Percentiles rank a stretch among this genome's conserved stretches.
Evolutionary conservation across 2,113 vertebrate species (phyloP).

Genomic region (Sinocyclocheilus anshuiensis): DNA sequence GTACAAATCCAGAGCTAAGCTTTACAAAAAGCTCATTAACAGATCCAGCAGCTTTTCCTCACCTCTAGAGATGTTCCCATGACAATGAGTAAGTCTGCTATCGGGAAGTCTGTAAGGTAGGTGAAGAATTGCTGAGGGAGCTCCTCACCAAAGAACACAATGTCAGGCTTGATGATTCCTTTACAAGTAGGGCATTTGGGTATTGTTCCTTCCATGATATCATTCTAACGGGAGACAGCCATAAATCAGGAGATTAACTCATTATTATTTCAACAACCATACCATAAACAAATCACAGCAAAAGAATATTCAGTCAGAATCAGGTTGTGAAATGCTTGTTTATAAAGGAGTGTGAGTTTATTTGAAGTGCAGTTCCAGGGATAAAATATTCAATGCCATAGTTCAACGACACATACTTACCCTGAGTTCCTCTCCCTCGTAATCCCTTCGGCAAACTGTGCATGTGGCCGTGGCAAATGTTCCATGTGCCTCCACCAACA

Average conservation of each 20-base stretch:
- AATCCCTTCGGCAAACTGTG: slow-evolving; percentile 78
- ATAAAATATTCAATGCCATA: not conserved
- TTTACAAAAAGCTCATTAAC: not conserved
- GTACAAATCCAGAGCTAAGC: not conserved
- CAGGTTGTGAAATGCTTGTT: not conserved
- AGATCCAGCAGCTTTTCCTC: slow-evolving; percentile 28
- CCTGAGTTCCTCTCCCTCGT: slow-evolving; percentile 79
- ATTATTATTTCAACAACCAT: not conserved
- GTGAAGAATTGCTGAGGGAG: slow-evolving; percentile 86
- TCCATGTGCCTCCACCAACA: slow-evolving; percentile 93
- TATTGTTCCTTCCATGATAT: slow-evolving; percentile 80
- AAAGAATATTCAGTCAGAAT: not conserved
- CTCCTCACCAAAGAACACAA: slow-evolving; percentile 92
- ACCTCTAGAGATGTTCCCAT: slow-evolving; percentile 96
- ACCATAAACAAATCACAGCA: not conserved
- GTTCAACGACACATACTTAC: slow-evolving; percentile 74
- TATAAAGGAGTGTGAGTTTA: not conserved
- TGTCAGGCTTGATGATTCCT: slow-evolving; percentile 87
- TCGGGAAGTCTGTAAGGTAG: slow-evolving; percentile 85
- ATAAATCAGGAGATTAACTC: not conserved
- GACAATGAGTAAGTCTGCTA: slow-evolving; percentile 88
- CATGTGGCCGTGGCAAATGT: slow-evolving; percentile 91
- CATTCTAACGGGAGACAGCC: slow-evolving; percentile 67
- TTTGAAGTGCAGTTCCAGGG: not conserved
- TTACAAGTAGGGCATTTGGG: slow-evolving; percentile 83